These are phyloP conservation scores for Berghia stephanieae DNA, from an alignment of 1,140 invertebrate species.

Conservation along the genomic window DNA sequence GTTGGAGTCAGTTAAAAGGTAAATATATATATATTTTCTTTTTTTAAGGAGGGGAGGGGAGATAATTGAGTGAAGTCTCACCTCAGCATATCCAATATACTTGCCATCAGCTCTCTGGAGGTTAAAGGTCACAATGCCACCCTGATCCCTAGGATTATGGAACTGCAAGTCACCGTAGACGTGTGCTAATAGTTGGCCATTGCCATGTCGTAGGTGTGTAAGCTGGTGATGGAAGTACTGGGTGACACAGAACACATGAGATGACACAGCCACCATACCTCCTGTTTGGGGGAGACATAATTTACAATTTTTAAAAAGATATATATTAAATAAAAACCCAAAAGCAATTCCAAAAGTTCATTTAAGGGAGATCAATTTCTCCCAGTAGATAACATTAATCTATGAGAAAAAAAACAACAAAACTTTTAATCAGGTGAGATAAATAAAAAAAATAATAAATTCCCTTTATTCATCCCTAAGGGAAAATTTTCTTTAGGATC, in stretches of 20 bases:
- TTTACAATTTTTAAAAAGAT: no score
- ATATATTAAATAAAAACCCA: no score
- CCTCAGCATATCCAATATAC: constrained; percentile 89
- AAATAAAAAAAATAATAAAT: no score
- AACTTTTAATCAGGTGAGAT: no score
- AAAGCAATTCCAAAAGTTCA: no score
- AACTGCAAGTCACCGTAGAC: constrained; percentile 80
- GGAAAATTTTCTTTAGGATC: no score
- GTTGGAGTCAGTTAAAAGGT: background rate
- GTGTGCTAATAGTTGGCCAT: constrained; percentile 76
- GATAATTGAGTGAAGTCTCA: no score
- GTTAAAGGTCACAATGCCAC: constrained; percentile 90
- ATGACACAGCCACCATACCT: constrained; percentile 76
- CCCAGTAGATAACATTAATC: no score
- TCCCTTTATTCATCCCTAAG: no score
- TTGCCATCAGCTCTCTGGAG: constrained; percentile 79
- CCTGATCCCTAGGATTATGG: constrained; percentile 75
- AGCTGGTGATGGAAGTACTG: constrained; percentile 77
- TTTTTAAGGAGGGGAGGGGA: no score
- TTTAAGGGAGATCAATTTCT: no score
- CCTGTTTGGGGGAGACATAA: constrained; percentile 61
- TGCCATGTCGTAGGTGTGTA: constrained; percentile 75
- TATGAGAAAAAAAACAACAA: no score
- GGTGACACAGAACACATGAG: constrained; percentile 81
- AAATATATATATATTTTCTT: background rate